These are phyloP conservation scores for Channa striata DNA, from an alignment of 2,797 vertebrate species.

Conservation along the genomic window DNA sequence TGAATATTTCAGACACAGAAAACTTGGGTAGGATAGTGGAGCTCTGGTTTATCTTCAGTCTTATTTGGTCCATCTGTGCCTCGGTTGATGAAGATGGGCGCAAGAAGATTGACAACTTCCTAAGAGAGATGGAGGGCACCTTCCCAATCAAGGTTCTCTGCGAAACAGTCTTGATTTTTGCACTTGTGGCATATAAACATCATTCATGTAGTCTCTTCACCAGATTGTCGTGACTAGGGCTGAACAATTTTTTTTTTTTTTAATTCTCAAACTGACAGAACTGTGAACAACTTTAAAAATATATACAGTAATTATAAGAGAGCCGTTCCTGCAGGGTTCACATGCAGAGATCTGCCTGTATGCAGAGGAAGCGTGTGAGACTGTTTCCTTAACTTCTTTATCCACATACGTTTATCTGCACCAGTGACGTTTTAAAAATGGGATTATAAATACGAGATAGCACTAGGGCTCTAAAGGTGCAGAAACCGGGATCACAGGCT, in stretches of 20 bases:
- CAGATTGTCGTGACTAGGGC: neutral
- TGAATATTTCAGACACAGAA: slow-evolving; percentile 55
- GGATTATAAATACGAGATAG: too few relatives aligned
- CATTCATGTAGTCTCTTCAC: neutral
- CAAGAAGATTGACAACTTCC: slow-evolving; percentile 85
- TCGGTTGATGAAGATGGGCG: slow-evolving; percentile 88
- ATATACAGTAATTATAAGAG: neutral
- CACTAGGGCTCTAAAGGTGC: too few relatives aligned
- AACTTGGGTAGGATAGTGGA: slow-evolving; percentile 67
- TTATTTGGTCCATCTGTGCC: slow-evolving; percentile 89
- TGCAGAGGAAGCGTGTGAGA: too few relatives aligned
- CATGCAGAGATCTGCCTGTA: too few relatives aligned
- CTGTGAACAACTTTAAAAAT: too few relatives aligned
- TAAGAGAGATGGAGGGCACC: slow-evolving; percentile 84
- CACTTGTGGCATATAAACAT: neutral
- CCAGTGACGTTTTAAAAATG: too few relatives aligned
- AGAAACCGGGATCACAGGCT: too few relatives aligned
- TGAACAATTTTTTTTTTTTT: too few relatives aligned
- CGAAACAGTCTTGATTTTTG: neutral
- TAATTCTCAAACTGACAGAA: too few relatives aligned
- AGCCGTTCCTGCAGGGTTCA: neutral
- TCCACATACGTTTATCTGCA: too few relatives aligned
- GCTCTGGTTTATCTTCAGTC: slow-evolving; percentile 86
- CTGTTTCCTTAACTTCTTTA: too few relatives aligned
- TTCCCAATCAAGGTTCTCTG: slow-evolving; percentile 75